These are phyloP conservation scores for Pyrocephalus nanus DNA, from an alignment of 2,797 vertebrate species.

Conservation along the genomic window DNA sequence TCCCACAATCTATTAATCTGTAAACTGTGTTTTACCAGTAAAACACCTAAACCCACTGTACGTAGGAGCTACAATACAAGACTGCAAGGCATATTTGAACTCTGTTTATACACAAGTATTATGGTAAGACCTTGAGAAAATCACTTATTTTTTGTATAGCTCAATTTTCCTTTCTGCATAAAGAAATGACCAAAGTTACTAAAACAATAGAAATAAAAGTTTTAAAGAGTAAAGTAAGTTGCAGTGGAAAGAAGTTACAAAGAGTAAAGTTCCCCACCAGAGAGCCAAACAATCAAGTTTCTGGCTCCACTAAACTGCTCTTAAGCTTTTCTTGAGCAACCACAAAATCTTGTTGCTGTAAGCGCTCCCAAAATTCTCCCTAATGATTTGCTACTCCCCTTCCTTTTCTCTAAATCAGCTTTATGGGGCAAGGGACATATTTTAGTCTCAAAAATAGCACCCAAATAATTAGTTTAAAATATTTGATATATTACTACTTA, in stretches of 20 bases:
- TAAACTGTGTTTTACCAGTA: neutral
- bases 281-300: constrained; percentile 13
- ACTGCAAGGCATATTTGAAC: neutral
- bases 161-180: neutral
- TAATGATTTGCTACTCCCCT: constrained; percentile 32
- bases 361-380: constrained; percentile 31
- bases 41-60: neutral
- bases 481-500: neutral
- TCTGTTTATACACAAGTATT: neutral
- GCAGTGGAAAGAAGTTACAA: neutral
- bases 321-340: constrained; percentile 40
- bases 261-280: neutral
- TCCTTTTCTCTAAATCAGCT: constrained; percentile 35
- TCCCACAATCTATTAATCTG: neutral
- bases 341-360: constrained; percentile 14
- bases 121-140: neutral
- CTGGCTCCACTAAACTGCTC: constrained; percentile 31
- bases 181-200: neutral
- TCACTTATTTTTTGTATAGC: neutral
- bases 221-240: neutral
- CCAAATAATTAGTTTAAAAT: neutral
- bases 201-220: neutral
- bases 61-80: accelerated
- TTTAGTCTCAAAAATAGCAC: neutral
- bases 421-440: constrained; percentile 23